Evolutionary conservation across 2,113 vertebrate species (phyloP).

Genomic region (Thalassoma bifasciatum): DNA sequence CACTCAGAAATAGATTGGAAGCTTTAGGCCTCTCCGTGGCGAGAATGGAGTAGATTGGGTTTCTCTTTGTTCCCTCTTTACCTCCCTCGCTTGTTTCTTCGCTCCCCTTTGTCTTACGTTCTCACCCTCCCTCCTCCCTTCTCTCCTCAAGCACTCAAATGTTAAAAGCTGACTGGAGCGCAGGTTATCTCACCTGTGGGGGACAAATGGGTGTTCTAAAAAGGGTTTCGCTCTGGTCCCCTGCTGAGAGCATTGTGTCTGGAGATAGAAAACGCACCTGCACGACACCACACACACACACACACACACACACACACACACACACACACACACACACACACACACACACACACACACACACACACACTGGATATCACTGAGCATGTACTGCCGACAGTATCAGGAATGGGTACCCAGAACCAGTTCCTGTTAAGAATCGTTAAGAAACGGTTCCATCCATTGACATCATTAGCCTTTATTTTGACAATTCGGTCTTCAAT

Average conservation of each 20-base stretch:
- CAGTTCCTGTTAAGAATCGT: no score
- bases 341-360: not conserved
- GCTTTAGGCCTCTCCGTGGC: constrained; percentile 6
- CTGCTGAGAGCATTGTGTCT: constrained; percentile 56
- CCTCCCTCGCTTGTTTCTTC: not conserved
- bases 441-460: no score
- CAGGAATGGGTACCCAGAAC: no score
- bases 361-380: not conserved
- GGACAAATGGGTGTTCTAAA: constrained; percentile 36
- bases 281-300: not conserved
- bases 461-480: no score
- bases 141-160: constrained; percentile 45
- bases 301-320: not conserved
- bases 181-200: constrained; percentile 69
- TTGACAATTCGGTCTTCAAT: no score
- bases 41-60: not conserved
- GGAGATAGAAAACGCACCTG: constrained; percentile 12
- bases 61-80: not conserved
- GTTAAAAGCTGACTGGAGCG: constrained; percentile 59
- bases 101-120: not conserved
- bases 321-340: constrained; percentile 7
- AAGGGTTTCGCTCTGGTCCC: constrained; percentile 30
- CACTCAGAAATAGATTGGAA: not conserved
- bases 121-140: not conserved
- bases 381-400: constrained; percentile 22